These are phyloP conservation scores for Drosophila tani DNA, from an alignment of 1,140 invertebrate species.

Conservation along the genomic window DNA sequence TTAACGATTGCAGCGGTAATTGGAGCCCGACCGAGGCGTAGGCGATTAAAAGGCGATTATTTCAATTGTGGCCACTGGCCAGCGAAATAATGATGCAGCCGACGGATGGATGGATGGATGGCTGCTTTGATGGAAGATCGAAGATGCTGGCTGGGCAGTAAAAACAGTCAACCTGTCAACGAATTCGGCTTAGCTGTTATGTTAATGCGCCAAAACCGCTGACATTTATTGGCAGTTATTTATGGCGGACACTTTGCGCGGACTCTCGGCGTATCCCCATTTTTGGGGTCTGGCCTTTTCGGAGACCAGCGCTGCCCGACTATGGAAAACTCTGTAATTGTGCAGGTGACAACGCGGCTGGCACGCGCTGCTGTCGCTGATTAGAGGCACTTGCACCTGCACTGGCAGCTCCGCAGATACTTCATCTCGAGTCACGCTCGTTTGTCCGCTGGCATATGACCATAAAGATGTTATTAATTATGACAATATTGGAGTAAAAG, in stretches of 20 bases:
- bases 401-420: slow-evolving; percentile 24
- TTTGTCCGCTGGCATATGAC: slow-evolving; percentile 42
- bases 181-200: slow-evolving; percentile 75
- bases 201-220: slow-evolving; percentile 79
- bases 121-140: slow-evolving; percentile 39
- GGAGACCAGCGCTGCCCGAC: slow-evolving; percentile 48
- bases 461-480: slow-evolving; percentile 79
- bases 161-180: slow-evolving; percentile 64
- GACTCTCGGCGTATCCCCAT: slow-evolving; percentile 51
- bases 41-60: slow-evolving; percentile 80
- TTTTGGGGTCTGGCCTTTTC: slow-evolving; percentile 67
- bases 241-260: slow-evolving; percentile 59
- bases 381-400: slow-evolving; percentile 54
- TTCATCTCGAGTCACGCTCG: slow-evolving; percentile 43
- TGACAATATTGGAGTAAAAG: slow-evolving; percentile 81
- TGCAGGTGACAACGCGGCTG: slow-evolving; percentile 67
- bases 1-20: slow-evolving; percentile 63
- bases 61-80: slow-evolving; percentile 65
- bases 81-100: slow-evolving; percentile 47
- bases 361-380: slow-evolving; percentile 74
- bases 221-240: slow-evolving; percentile 82
- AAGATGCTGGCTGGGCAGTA: slow-evolving; percentile 16
- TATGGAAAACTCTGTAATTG: slow-evolving; percentile 69
- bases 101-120: slow-evolving; percentile 21
- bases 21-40: slow-evolving; percentile 66